Conservation (phyloP, 2,797 vertebrate genomes). For the Perdix hodgsoniae region DNA sequence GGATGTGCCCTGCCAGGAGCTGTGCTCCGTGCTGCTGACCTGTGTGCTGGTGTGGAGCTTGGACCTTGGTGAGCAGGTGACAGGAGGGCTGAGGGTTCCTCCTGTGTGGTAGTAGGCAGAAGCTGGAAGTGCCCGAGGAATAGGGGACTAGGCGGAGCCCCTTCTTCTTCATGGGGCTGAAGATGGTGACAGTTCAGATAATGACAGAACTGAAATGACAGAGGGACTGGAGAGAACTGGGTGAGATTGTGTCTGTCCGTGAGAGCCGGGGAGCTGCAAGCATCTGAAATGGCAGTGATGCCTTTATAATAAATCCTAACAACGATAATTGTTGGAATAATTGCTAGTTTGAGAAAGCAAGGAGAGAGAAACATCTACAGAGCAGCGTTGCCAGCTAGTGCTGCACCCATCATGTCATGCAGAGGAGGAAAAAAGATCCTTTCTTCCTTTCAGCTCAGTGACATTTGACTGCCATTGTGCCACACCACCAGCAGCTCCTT, state of each 20-base stretch:
- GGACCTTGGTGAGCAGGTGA: rapidly evolving
- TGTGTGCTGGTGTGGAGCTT: rapidly evolving
- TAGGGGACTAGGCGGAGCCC: not conserved
- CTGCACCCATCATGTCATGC: slow-evolving; percentile 3
- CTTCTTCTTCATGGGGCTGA: not conserved
- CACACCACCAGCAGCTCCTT: not conserved
- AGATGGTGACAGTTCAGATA: not conserved
- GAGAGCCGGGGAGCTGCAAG: not conserved
- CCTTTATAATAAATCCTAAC: slow-evolving; percentile 15
- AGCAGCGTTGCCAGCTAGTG: not conserved
- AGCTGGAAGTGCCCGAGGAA: not conserved
- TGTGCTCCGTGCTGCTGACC: not conserved
- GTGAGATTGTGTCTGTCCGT: not conserved
- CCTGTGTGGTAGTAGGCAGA: not conserved
- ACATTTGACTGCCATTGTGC: not conserved
- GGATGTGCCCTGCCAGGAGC: not conserved
- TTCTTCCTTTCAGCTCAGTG: not conserved
- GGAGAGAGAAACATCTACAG: slow-evolving; percentile 27
- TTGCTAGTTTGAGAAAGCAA: slow-evolving; percentile 30
- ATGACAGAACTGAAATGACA: not conserved
- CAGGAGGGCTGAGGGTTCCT: not conserved
- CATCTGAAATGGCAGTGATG: not conserved
- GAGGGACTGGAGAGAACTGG: not conserved
- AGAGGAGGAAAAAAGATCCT: not conserved
- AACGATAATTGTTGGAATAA: slow-evolving; percentile 27